Evolutionary conservation across 2,797 vertebrate genomes (phyloP).

Genomic region (Manis javanica): DNA sequence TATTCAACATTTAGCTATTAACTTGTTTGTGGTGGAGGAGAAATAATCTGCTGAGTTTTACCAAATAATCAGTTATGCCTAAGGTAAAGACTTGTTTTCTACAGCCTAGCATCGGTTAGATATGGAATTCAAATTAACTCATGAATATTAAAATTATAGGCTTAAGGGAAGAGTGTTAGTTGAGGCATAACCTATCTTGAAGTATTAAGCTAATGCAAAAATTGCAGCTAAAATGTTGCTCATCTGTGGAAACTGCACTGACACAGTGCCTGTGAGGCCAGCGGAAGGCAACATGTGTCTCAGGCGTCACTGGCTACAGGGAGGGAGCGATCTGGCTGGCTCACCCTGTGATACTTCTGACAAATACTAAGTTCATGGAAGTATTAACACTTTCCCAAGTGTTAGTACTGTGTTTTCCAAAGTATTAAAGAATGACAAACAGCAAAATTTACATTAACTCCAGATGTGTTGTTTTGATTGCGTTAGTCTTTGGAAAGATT

Average conservation of each 20-base stretch:
- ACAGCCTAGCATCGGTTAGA: slow-evolving; percentile 75
- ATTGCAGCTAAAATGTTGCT: slow-evolving; percentile 36
- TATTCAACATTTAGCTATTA: slow-evolving; percentile 63
- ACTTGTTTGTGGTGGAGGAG: slow-evolving; percentile 14
- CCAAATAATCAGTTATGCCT: slow-evolving; percentile 80
- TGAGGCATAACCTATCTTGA: slow-evolving; percentile 78
- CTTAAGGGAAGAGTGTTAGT: slow-evolving; percentile 79
- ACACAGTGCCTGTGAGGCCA: not conserved
- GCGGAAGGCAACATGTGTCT: not conserved
- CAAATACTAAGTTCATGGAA: no score
- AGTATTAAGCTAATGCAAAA: slow-evolving; percentile 76
- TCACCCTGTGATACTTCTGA: no score
- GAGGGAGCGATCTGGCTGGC: no score
- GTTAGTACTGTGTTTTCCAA: not conserved
- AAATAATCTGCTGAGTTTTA: slow-evolving; percentile 78
- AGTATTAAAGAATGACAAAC: not conserved
- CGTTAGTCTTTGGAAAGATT: not conserved
- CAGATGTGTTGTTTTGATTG: not conserved
- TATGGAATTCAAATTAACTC: slow-evolving; percentile 85
- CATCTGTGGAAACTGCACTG: not conserved
- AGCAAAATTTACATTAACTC: not conserved
- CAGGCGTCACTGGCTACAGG: not conserved
- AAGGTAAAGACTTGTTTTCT: slow-evolving; percentile 82
- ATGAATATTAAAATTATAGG: slow-evolving; percentile 85
- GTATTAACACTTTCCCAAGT: not conserved